Conservation (phyloP, 2,797 vertebrate species). For the Galagoides demidoff region DNA sequence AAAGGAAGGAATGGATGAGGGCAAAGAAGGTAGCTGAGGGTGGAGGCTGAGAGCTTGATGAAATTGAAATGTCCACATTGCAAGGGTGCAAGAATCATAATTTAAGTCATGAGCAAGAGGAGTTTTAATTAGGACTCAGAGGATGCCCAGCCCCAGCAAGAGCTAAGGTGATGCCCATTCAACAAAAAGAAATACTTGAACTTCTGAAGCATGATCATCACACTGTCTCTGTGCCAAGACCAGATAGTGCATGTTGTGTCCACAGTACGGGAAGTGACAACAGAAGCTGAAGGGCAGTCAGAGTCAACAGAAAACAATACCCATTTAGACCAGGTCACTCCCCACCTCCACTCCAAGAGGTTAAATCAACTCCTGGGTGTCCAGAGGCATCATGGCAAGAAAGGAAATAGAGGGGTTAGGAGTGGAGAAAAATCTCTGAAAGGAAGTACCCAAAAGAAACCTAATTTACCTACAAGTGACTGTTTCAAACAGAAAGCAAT, state of each 20-base stretch:
- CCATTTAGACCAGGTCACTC: not conserved
- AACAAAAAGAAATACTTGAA: not conserved
- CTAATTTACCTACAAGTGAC: not conserved
- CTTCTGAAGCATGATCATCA: not conserved
- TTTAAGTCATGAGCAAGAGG: not conserved
- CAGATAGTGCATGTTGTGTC: not conserved
- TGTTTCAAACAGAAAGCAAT: not conserved
- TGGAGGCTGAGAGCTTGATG: not conserved
- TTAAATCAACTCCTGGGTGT: not conserved
- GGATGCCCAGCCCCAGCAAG: not conserved
- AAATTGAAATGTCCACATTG: not conserved
- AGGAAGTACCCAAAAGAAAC: not conserved
- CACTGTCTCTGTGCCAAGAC: not conserved
- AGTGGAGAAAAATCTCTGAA: conserved; percentile 1
- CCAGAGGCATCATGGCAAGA: not conserved
- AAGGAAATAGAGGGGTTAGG: not conserved
- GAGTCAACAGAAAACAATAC: not conserved
- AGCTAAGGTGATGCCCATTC: not conserved
- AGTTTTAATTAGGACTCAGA: not conserved
- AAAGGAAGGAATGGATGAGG: not conserved
- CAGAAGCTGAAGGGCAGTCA: not conserved
- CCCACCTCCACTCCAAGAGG: not conserved
- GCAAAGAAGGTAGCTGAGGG: not conserved
- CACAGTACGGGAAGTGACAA: not conserved
- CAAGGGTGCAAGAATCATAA: not conserved